Evolutionary conservation across 2,797 vertebrate species (phyloP), one percentile per base, ranked within the genome.

Genomic region (Cottoperca gobio): DNA sequence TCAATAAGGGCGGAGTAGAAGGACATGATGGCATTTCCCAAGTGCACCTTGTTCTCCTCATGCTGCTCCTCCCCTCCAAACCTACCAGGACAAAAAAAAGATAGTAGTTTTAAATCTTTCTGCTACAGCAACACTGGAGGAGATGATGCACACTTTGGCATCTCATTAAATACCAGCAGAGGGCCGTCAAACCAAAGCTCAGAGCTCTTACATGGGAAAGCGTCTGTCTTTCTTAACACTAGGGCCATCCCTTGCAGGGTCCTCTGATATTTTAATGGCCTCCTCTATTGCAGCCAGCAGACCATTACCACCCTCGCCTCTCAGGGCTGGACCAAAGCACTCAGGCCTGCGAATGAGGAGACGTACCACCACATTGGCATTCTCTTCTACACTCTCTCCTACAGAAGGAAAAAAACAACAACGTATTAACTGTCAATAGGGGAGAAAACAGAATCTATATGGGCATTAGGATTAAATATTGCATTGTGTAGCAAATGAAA

Each of bases 321-420:
- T 91, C 65, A 99, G 94, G 7, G 97, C 97, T 0, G 97, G 97
- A 35, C 97, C 97, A 0, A 99, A 99, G 86, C 97, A 98, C 86
- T 99, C 97, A 0, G 97, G 97, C 7, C 97, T 93, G 2, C 97
- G 96, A 82, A 99, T 98, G 53, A 98, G 95, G 82, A 99, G 94
- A 24, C 97, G 95, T 0, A 99, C 97, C 35, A 98, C 97, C 48
- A 99, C 97, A 0, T 98, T 98, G 76, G 97, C 97, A 1, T 99
- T 99, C 91, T 98, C 97, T 75, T 98, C 97, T 73, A 99, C 97
- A 0, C 97, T 99, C 91, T 99, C 97, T 0, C 97, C 97, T 99
- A 71, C 1, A 8, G 37, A 37, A 69, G 16, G 49, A 0, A 53
- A n/a, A 58, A 16, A 54, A 33, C 53, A 46, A 49, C 5, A 2